These are phyloP conservation scores for Probaryconus sp. DNA, from an alignment of 1,140 invertebrate species.

Conservation along the genomic window DNA sequence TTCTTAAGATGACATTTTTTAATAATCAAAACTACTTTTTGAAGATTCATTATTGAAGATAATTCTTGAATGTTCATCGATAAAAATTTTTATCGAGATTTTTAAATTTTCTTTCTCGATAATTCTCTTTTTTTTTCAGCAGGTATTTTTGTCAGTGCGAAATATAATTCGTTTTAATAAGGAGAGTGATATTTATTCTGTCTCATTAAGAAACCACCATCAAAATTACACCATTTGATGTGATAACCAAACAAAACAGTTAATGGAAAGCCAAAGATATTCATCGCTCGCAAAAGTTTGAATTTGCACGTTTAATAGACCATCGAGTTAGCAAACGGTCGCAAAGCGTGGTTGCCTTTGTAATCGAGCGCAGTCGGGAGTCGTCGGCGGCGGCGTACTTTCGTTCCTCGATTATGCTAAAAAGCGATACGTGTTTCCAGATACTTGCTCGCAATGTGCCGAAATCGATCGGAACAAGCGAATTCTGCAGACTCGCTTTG, in stretches of 20 bases:
- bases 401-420: conserved; percentile 7
- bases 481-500: conserved; percentile 8
- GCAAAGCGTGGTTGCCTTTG: conserved; percentile 1
- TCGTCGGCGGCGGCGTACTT: too few relatives aligned
- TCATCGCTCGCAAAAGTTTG: conserved; percentile 44
- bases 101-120: too few relatives aligned
- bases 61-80: too few relatives aligned
- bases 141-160: too few relatives aligned
- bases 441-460: conserved; percentile 2
- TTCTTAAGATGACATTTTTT: too few relatives aligned
- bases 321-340: conserved; percentile 12
- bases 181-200: too few relatives aligned
- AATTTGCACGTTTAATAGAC: conserved; percentile 33
- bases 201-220: conserved; percentile 24
- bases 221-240: conserved; percentile 40
- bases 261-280: conserved; percentile 53
- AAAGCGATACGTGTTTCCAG: conserved; percentile 9
- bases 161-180: too few relatives aligned
- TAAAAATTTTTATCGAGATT: too few relatives aligned
- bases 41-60: too few relatives aligned
- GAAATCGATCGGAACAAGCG: conserved; percentile 13
- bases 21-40: too few relatives aligned
- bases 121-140: too few relatives aligned
- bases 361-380: not conserved
- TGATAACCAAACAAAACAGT: conserved; percentile 55